Conservation (phyloP, 2,797 vertebrate species). For the Crocidura indochinensis region DNA sequence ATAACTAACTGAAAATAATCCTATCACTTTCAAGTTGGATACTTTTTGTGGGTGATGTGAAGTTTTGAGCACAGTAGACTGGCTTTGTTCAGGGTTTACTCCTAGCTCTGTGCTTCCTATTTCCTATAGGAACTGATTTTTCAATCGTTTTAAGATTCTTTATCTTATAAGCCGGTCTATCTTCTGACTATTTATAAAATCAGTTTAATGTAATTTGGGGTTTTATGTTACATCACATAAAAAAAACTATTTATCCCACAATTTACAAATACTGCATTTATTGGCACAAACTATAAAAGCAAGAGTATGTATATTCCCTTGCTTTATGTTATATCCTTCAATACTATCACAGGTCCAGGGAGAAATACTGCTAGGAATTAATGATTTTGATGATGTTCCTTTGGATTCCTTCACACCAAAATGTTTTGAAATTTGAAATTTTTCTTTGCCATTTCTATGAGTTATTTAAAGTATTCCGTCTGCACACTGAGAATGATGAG, state of each 20-base stretch:
- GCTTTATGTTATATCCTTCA: neutral
- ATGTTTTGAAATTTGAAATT: slow-evolving; percentile 81
- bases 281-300: neutral
- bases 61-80: too few relatives aligned
- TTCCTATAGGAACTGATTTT: slow-evolving; percentile 20
- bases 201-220: neutral
- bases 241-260: neutral
- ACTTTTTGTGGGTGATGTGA: too few relatives aligned
- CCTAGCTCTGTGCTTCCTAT: too few relatives aligned
- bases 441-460: slow-evolving; percentile 78
- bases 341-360: neutral
- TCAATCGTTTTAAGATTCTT: neutral
- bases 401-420: slow-evolving; percentile 75
- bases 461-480: slow-evolving; percentile 85
- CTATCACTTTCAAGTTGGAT: neutral
- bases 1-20: slow-evolving; percentile 25
- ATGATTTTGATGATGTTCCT: slow-evolving; percentile 52
- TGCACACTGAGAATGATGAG: slow-evolving; percentile 73
- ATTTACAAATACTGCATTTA: neutral
- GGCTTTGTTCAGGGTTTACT: neutral
- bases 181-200: slow-evolving; percentile 21
- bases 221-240: slow-evolving; percentile 34
- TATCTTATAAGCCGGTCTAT: neutral
- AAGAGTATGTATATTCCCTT: neutral
- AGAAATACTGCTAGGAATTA: neutral